Evolutionary conservation across 53 echinoderm and acorn worm species (phyloP), one percentile per base, ranked within the genome.

Genomic region (Echinometra lucunter): DNA sequence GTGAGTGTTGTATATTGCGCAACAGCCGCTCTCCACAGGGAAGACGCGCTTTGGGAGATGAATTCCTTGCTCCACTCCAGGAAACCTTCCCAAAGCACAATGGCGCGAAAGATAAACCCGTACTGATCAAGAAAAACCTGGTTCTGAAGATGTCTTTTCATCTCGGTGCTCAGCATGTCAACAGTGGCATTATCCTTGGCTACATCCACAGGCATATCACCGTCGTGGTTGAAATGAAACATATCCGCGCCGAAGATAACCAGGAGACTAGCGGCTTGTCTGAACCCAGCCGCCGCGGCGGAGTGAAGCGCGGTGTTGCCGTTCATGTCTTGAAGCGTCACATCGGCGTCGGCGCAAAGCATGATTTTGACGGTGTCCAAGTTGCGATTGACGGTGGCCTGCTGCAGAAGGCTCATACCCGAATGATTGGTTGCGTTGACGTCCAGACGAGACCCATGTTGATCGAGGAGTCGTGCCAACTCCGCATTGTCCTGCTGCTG

Each of bases 401-500:
- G 97, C 80, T 98, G 98, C 16, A 98, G 95, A 19, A 96, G 94
- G 16, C 97, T 95, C 90, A 98, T 74, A 55, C 96, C 97, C 25
- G 94, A 78, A 66, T 98, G 98, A 49, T 96, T 98, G 32, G 96
- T 37, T 70, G 92, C 74, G 37, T 97, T 96, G 91, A 97, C 35
- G 58, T 97, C 94, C 25, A 98, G 35, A 38, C 96, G 66, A 12
- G 94, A 32, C 74, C 95, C 95, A 69, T 97, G 87, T 72, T 91
- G 91, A 35, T 75, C 67, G 82, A 98, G 91, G 27, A 97, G 88
- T 72, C 96, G 93, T 38, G 53, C 94, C 72, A 98, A 95, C 94
- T 98, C 98, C 9, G 88, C 58, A 66, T 96, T 98, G 94, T 98
- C 98, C 95, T 97, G 96, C 70, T 97, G 95, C 67, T 97, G 97